A percentile compares a stretch with the other conserved stretches of the same genome.
phyloP scores from a whole-genome alignment of 2,797 vertebrate genomes.

The Macropus fuliginosus region DNA sequence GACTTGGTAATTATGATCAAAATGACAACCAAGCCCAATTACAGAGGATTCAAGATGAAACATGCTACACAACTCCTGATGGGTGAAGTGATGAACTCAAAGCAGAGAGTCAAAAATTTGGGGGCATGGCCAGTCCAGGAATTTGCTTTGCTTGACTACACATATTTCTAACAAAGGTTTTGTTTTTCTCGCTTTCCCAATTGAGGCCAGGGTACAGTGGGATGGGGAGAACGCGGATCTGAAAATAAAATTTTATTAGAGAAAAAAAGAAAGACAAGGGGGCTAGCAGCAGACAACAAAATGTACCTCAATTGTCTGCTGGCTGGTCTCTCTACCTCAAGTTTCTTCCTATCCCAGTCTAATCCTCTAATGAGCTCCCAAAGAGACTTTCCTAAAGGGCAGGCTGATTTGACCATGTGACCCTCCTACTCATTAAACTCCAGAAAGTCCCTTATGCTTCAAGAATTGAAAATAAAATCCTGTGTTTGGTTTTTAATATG shows the following conservation, averaged over 20 bases:
- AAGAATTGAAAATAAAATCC: background rate
- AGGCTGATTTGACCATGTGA: background rate
- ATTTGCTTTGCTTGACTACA: background rate
- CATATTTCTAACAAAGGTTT: background rate
- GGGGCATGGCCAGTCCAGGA: background rate
- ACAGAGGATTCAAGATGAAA: background rate
- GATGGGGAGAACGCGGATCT: background rate
- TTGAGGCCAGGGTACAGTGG: background rate
- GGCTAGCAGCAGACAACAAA: background rate
- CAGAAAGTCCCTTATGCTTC: background rate
- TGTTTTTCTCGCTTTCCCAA: background rate
- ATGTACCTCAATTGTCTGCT: background rate
- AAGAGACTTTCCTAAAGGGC: background rate
- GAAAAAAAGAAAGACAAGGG: background rate
- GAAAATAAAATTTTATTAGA: background rate
- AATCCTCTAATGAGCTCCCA: background rate
- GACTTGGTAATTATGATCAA: background rate
- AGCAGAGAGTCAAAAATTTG: background rate
- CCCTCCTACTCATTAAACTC: background rate
- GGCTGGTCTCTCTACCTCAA: background rate
- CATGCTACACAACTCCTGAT: background rate
- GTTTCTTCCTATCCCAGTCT: background rate
- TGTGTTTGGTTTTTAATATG: background rate
- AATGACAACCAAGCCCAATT: background rate
- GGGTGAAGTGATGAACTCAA: background rate